phyloP scores from a whole-genome alignment of 2,888 invertebrate genomes.

The Pyralis farinalis region DNA sequence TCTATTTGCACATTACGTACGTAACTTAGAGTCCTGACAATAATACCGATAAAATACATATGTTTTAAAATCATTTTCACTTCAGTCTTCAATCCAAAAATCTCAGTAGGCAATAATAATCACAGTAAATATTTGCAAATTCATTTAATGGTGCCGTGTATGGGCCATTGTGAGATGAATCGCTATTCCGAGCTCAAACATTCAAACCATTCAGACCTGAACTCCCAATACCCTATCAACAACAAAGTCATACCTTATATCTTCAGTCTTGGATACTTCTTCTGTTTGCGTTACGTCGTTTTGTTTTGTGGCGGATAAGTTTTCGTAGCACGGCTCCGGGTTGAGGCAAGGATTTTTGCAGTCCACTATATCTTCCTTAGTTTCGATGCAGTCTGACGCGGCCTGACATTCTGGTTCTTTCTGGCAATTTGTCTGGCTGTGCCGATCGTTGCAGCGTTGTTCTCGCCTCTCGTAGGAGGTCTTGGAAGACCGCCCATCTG shows the following conservation, averaged over 20 bases:
- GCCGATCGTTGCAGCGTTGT: neutral
- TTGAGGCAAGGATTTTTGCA: constrained; percentile 60
- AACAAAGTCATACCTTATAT: constrained; percentile 87
- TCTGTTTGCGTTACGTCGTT: constrained; percentile 37
- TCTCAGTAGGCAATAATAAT: constrained; percentile 73
- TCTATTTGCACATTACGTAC: constrained; percentile 55
- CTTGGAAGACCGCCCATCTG: constrained; percentile 70
- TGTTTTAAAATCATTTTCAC: constrained; percentile 37
- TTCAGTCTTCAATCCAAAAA: constrained; percentile 77
- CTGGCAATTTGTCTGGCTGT: constrained; percentile 4
- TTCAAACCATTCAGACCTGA: constrained; percentile 84
- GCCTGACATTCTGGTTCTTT: constrained; percentile 7
- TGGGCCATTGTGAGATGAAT: neutral
- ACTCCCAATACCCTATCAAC: constrained; percentile 92
- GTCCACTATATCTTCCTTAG: constrained; percentile 42
- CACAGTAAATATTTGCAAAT: constrained; percentile 55
- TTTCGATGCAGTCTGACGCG: no score
- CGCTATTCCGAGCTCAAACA: no score
- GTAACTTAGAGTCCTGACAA: constrained; percentile 43
- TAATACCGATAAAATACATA: constrained; percentile 38
- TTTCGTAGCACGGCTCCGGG: constrained; percentile 33
- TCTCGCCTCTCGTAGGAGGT: constrained; percentile 63
- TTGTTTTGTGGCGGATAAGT: constrained; percentile 23
- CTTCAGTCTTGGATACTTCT: constrained; percentile 70
- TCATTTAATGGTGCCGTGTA: constrained; percentile 46